A percentile compares a stretch with the other conserved stretches of the same genome.
phyloP scores from a whole-genome alignment of 30 jellyfish, hydroid and myxozoan genomes.

The Chrysaora quinquecirrha region DNA sequence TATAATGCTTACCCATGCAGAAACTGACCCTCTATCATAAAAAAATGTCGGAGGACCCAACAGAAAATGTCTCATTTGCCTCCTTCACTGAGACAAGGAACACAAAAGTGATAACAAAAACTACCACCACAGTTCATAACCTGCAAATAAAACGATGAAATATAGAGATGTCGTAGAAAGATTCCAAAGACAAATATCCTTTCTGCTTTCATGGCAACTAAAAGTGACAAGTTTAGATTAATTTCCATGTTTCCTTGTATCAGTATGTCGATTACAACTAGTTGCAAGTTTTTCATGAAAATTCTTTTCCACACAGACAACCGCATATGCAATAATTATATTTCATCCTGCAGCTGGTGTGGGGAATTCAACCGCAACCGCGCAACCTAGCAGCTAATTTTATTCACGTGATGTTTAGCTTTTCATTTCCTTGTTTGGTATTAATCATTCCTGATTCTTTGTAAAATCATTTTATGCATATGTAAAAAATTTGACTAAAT shows the following conservation, averaged over 20 bases:
- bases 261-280: background rate
- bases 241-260: background rate
- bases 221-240: background rate
- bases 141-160: background rate
- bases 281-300: background rate
- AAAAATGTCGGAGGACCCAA: background rate
- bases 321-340: background rate
- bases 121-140: background rate
- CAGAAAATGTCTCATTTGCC: background rate
- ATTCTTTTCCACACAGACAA: background rate
- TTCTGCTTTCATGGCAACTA: background rate
- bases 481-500: too few species aligned
- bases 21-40: too few species aligned
- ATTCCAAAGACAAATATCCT: background rate
- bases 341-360: background rate
- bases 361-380: too few species aligned
- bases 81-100: background rate
- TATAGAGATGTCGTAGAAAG: background rate
- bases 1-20: too few species aligned
- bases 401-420: too few species aligned
- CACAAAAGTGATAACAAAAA: background rate
- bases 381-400: too few species aligned
- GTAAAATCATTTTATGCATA: too few species aligned
- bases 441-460: too few species aligned
- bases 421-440: too few species aligned